Percentiles rank a stretch among this genome's conserved stretches.
phyloP scores from a whole-genome alignment of 2,113 vertebrate genomes.

The Origma solitaria region DNA sequence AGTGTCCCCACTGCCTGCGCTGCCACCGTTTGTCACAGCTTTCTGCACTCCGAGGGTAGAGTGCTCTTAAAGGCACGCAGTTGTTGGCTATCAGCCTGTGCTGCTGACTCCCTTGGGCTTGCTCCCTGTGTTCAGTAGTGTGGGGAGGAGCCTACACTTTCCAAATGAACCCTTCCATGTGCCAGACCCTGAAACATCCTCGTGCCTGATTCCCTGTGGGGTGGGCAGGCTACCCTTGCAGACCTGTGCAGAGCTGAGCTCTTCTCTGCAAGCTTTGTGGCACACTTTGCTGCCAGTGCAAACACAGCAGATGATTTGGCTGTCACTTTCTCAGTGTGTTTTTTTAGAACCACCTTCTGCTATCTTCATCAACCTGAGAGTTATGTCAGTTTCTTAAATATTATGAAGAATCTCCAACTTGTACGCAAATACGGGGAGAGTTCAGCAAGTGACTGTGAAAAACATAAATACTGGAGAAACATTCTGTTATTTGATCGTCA shows the following conservation, averaged over 20 bases:
- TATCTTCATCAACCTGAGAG: not conserved
- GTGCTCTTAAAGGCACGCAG: not conserved
- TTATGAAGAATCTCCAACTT: not conserved
- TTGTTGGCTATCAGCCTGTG: not conserved
- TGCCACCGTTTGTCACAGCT: not conserved
- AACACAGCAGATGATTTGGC: slow-evolving; percentile 1
- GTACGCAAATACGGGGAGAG: not conserved
- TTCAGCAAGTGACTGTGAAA: not conserved
- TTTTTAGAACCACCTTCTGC: slow-evolving; percentile 26
- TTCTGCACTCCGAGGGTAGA: not conserved
- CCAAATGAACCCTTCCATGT: not conserved
- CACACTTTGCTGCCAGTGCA: not conserved
- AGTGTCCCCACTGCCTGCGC: not conserved
- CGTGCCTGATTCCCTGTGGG: not conserved
- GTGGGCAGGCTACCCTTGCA: not conserved
- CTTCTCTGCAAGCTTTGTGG: not conserved
- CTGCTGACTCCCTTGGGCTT: not conserved
- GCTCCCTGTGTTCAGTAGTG: not conserved
- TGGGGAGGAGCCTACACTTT: not conserved
- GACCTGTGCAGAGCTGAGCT: not conserved
- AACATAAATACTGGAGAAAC: not conserved
- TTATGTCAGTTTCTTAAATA: not conserved
- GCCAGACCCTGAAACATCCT: not conserved
- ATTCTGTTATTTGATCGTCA: not conserved
- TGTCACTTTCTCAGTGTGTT: not conserved